These are phyloP conservation scores for Ivindomyrus marchei DNA, from an alignment of 2,113 vertebrate genomes.

Conservation along the genomic window DNA sequence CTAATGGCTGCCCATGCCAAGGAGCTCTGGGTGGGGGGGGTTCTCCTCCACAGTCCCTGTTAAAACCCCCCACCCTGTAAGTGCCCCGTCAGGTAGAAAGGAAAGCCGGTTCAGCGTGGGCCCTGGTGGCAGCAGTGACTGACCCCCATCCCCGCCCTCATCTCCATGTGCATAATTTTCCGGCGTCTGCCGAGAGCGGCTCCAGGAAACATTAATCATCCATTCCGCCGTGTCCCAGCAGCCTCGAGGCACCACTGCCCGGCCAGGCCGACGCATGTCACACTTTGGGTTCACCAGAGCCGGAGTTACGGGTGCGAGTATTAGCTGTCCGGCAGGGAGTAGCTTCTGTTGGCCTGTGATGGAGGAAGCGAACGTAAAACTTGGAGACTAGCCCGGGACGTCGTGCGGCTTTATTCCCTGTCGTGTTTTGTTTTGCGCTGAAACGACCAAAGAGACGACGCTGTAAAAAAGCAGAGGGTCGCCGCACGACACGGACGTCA, in stretches of 20 bases:
- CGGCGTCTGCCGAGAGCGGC: conserved; percentile 33
- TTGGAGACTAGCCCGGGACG: neutral
- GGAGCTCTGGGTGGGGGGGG: neutral
- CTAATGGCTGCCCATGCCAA: conserved; percentile 11
- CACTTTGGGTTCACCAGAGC: neutral
- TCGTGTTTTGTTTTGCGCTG: conserved; percentile 42
- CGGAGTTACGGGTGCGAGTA: neutral
- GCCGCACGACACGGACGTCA: neutral
- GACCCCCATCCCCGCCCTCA: conserved; percentile 40
- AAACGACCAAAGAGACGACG: conserved; percentile 53
- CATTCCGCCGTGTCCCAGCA: conserved; percentile 8
- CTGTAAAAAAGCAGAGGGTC: neutral
- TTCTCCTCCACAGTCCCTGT: conserved; percentile 24
- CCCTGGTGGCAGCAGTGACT: conserved; percentile 27
- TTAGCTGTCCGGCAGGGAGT: neutral
- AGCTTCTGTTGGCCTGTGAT: neutral
- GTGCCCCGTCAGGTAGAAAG: conserved; percentile 51
- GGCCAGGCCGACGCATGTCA: neutral
- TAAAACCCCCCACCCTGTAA: conserved; percentile 23
- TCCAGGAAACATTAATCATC: conserved; percentile 48
- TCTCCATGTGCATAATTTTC: conserved; percentile 49
- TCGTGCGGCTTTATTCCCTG: neutral
- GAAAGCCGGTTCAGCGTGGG: conserved; percentile 35
- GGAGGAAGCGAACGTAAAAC: neutral
- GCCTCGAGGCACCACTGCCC: neutral